Base-by-base conservation (phyloP, 30 jellyfish, hydroid and myxozoan genomes). In the Haliclystus octoradiatus region DNA sequence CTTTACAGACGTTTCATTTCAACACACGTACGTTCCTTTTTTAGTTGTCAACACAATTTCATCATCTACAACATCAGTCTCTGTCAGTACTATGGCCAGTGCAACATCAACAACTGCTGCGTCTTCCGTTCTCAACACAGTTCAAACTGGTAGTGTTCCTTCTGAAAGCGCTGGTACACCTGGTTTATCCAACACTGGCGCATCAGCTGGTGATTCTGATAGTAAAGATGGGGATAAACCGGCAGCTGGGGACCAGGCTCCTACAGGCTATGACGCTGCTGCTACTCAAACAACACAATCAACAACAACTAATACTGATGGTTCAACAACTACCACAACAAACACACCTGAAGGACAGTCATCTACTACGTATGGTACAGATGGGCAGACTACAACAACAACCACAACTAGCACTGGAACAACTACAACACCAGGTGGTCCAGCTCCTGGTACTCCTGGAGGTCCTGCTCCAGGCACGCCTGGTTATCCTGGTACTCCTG, bases 121-220 rank as follows among this genome's bases (percentile, higher is more conserved):
- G 33, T 69, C 78, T 14, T 69, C 79, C 29, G 69, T 82, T 19
- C 61, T 82, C 72, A 76, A 77, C 76, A 79, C 98, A 1, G 85
- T 82, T 0, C 95, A 82, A 40, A 81, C 98, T 14, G 98, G 95
- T 32, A 89, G 98, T 65, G 80, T 82, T 3, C 81, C 93, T 14
- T 65, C 95, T 2, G 98, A 89, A 57, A 70, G 80, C 14, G 95
- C 95, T 25, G 98, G 98, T 28, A 65, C 65, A 34, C 84, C 90
- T 15, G 94, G 94, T 26, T 32, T 63, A n/a, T 35, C 77, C 2
- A 52, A 71, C 33, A 51, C 80, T 2, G 82, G 82, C 12, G 78
- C 77, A 24, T 5, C 82, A 2, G 96, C 76, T 14, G 92, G 76
- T 26, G 93, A 69, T 25, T 34, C 79, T 50, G 15, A 60, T 31